These are phyloP conservation scores for Microvelia longipes DNA, from an alignment of 1,140 invertebrate genomes.

Conservation along the genomic window DNA sequence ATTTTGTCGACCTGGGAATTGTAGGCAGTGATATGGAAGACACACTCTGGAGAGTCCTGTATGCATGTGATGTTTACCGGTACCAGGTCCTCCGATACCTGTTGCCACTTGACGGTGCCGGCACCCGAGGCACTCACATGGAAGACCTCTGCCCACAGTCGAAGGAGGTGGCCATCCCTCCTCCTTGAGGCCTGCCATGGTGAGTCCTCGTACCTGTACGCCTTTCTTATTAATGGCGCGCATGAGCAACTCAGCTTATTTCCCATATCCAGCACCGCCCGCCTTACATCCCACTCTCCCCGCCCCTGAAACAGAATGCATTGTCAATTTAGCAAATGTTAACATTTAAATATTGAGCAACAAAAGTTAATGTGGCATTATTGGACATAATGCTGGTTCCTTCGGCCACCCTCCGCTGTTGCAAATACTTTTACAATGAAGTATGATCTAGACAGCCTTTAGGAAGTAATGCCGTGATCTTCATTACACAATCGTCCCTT, in stretches of 20 bases:
- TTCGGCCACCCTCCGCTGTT: neutral
- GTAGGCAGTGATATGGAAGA: slow-evolving; percentile 96
- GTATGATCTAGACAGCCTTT: too few species aligned
- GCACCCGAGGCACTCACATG: slow-evolving; percentile 79
- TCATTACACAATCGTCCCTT: too few species aligned
- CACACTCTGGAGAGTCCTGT: slow-evolving; percentile 85
- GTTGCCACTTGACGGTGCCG: slow-evolving; percentile 87
- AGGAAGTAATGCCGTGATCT: too few species aligned
- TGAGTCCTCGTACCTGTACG: slow-evolving; percentile 84
- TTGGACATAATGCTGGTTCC: neutral
- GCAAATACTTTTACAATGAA: too few species aligned
- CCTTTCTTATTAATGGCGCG: slow-evolving; percentile 81
- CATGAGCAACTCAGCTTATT: slow-evolving; percentile 91
- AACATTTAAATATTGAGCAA: neutral
- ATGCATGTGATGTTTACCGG: slow-evolving; percentile 95
- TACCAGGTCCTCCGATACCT: slow-evolving; percentile 92
- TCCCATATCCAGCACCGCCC: slow-evolving; percentile 48
- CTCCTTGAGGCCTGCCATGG: slow-evolving; percentile 76
- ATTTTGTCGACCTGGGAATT: slow-evolving; percentile 97
- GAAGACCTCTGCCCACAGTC: slow-evolving; percentile 96
- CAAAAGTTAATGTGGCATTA: neutral
- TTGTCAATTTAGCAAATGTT: neutral
- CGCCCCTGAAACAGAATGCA: slow-evolving; percentile 16
- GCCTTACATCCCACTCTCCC: slow-evolving; percentile 19
- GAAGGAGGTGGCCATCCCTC: slow-evolving; percentile 77